Evolutionary conservation across 2,888 invertebrate species (phyloP).

Genomic region (Clistopyga incitator): DNA sequence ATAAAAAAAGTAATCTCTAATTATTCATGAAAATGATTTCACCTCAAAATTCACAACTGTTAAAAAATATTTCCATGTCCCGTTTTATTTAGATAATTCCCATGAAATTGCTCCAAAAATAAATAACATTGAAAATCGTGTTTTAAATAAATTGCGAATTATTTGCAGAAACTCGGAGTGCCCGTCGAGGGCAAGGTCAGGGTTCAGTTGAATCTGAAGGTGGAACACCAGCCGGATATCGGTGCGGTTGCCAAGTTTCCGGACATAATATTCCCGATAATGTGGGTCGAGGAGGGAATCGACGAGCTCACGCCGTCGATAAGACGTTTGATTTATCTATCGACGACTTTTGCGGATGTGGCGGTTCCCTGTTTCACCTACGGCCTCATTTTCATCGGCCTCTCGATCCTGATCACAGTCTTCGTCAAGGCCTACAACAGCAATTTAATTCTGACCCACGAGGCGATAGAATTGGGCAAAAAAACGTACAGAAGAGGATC

Average conservation of each 20-base stretch:
- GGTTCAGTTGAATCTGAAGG: conserved; percentile 92
- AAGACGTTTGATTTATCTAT: conserved; percentile 92
- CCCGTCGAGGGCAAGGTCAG: conserved; percentile 93
- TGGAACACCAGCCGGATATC: conserved; percentile 90
- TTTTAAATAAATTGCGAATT: conserved; percentile 46
- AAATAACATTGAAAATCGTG: background rate
- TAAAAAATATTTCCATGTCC: too few species aligned
- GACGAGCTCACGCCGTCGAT: conserved; percentile 92
- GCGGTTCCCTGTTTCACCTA: conserved; percentile 90
- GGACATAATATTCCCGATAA: conserved; percentile 92
- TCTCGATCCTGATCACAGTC: conserved; percentile 87
- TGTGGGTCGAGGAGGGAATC: conserved; percentile 96
- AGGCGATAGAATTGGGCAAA: conserved; percentile 92
- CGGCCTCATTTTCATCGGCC: conserved; percentile 89
- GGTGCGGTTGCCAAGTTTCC: conserved; percentile 91
- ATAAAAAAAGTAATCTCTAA: too few species aligned
- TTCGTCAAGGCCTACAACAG: conserved; percentile 92
- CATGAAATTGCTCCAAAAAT: background rate
- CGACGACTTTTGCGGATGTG: conserved; percentile 91
- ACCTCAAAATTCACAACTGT: too few species aligned
- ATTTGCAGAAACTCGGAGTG: conserved; percentile 92
- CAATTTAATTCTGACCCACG: conserved; percentile 89
- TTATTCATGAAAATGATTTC: too few species aligned
- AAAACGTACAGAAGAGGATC: conserved; percentile 89
- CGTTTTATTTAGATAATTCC: too few species aligned